Base-by-base conservation (phyloP, 2,888 invertebrate genomes). In the Uloborus plumipes region DNA sequence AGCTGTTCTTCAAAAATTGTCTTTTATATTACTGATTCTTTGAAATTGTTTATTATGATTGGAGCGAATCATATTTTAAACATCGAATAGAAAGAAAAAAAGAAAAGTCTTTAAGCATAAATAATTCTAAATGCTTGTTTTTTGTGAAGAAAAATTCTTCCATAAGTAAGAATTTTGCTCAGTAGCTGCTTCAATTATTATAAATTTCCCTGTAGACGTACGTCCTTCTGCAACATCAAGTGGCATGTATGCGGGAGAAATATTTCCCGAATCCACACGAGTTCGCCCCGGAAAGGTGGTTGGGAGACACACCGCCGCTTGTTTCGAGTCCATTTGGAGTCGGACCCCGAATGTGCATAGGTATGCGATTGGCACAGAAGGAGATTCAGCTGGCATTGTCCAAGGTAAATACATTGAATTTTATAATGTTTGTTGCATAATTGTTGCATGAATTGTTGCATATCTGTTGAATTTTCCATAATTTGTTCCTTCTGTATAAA, bases 251-350 rank as follows among this genome's bases (percentile, higher is more conserved):
- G 65, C 86, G 87, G 11, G 85, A 86, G 0, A 84, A 88, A 62
- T 87, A 88, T 84, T 88, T 89, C 79, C 79, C 86, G 3, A 87
- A 89, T 13, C 88, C 89, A 0, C 86, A 87, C 14, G 75, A 77
- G 6, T 89, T 88, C 83, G 51, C 85, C 3, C 89, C 89, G 6
- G 89, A 89, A 81, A 82, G 89, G 65, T 89, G 89, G 89, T 49
- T 88, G 7, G 31, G 50, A 11, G 76, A 87, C 49, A 85, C 62
- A 18, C 87, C 89, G 67, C 88, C 89, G 0, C 88, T 88, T 69
- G 85, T 89, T 14, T 85, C 88, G 11, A 86, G 87, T 11, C 89
- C 89, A 15, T 89, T 89, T 85, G 88, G 89, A 9, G 87, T 87
- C 78, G 89, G 89, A 7, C 87, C 88, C 2, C 85, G 89, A 50